Evolutionary conservation across 2,113 vertebrate genomes (phyloP).

Genomic region (Archocentrus centrarchus): DNA sequence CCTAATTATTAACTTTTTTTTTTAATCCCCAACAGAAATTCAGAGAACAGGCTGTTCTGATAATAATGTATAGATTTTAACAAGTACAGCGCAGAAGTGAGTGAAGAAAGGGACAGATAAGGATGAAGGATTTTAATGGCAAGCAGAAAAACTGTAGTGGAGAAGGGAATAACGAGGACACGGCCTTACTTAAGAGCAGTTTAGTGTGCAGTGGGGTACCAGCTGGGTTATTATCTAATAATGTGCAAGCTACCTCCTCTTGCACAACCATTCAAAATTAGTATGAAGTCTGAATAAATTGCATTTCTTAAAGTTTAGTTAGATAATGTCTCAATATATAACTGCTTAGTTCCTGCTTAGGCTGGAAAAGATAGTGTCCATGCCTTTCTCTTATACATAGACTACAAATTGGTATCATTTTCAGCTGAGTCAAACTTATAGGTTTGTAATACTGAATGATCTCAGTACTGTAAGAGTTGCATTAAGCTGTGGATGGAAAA

Average conservation of each 20-base stretch:
- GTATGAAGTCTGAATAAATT: conserved; percentile 12
- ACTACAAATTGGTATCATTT: not conserved
- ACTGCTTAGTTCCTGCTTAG: not conserved
- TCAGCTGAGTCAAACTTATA: not conserved
- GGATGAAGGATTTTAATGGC: conserved; percentile 1
- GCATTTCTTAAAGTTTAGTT: not conserved
- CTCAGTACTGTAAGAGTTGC: not conserved
- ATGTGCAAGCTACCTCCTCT: not conserved
- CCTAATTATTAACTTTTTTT: not conserved
- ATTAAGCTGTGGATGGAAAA: not conserved
- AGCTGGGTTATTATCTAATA: not conserved
- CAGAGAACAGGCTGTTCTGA: not conserved
- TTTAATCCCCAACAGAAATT: not conserved
- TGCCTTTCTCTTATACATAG: not conserved
- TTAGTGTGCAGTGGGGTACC: conserved; percentile 7
- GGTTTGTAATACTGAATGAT: not conserved
- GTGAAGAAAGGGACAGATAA: not conserved
- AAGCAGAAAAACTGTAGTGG: conserved; percentile 3
- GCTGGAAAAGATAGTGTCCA: not conserved
- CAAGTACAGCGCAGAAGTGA: not conserved
- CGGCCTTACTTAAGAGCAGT: not conserved
- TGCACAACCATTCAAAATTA: not conserved
- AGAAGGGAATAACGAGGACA: not conserved
- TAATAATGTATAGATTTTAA: not conserved
- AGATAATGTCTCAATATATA: not conserved